Evolutionary conservation across 2,797 vertebrate species (phyloP).

Genomic region (Vultur gryphus): DNA sequence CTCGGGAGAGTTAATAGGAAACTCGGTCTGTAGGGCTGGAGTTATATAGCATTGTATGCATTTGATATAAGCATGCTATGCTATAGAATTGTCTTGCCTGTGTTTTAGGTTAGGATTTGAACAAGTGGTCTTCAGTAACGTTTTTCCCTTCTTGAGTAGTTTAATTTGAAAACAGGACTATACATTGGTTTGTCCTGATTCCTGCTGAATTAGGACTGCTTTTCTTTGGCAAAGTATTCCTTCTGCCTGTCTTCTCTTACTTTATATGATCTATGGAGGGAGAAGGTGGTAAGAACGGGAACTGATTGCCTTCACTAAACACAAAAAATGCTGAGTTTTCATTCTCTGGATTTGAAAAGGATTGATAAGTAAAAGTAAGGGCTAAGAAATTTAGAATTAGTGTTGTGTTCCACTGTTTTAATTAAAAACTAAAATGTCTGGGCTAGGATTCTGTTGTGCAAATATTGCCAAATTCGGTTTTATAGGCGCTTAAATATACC

Average conservation of each 20-base stretch:
- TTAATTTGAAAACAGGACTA: neutral
- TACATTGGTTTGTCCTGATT: neutral
- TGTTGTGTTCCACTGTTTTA: neutral
- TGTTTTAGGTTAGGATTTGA: neutral
- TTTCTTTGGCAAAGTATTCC: neutral
- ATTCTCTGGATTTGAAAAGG: neutral
- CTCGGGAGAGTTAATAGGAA: neutral
- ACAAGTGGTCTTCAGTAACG: neutral
- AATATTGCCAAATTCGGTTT: neutral
- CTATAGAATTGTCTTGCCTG: rapidly evolving
- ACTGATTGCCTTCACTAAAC: neutral
- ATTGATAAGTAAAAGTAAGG: neutral
- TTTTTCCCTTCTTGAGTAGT: neutral
- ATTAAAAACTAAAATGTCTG: neutral
- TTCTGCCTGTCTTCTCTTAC: neutral
- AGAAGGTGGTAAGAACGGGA: neutral
- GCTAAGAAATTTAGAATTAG: neutral
- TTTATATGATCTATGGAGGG: rapidly evolving
- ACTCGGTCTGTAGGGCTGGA: rapidly evolving
- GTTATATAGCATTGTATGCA: rapidly evolving
- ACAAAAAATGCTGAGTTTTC: neutral
- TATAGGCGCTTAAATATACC: neutral
- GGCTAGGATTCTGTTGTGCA: neutral
- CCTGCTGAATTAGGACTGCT: neutral
- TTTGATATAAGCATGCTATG: rapidly evolving